Evolutionary conservation across 2,797 vertebrate genomes (phyloP).

Genomic region (Aplochiton taeniatus): DNA sequence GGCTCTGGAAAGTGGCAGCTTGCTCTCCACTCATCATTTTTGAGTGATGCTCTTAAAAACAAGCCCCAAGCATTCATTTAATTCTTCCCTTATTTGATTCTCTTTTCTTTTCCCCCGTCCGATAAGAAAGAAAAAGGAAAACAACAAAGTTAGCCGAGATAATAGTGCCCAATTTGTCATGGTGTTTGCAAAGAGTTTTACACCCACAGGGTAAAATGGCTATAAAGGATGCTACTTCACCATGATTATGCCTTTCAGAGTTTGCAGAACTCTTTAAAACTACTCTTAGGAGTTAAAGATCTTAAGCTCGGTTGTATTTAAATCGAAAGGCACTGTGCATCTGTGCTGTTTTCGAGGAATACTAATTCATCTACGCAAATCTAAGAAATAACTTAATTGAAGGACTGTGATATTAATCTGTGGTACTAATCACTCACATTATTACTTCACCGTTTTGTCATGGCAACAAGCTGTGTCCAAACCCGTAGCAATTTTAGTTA

Average conservation of each 20-base stretch:
- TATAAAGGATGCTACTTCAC: constrained; percentile 20
- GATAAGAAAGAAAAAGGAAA: constrained; percentile 13
- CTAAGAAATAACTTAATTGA: constrained; percentile 14
- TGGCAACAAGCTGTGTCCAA: no score
- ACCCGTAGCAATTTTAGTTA: no score
- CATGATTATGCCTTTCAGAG: constrained; percentile 32
- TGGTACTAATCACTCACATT: no score
- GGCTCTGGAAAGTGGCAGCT: constrained; percentile 31
- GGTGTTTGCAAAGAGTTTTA: constrained; percentile 17
- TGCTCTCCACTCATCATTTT: constrained; percentile 45
- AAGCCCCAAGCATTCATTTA: constrained; percentile 18
- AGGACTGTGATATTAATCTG: background rate
- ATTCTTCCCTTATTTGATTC: background rate
- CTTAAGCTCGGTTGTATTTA: constrained; percentile 21
- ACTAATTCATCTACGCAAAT: no score
- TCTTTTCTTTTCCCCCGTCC: constrained; percentile 11
- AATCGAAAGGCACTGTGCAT: background rate
- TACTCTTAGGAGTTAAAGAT: constrained; percentile 20
- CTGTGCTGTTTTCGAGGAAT: background rate
- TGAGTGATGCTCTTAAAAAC: constrained; percentile 48
- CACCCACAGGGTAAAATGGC: constrained; percentile 12
- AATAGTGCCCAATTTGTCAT: constrained; percentile 29
- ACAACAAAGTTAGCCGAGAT: constrained; percentile 20
- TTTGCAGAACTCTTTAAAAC: constrained; percentile 24
- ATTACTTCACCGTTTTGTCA: no score